phyloP scores from a whole-genome alignment of 2,113 vertebrate genomes.

The Macaca nemestrina region DNA sequence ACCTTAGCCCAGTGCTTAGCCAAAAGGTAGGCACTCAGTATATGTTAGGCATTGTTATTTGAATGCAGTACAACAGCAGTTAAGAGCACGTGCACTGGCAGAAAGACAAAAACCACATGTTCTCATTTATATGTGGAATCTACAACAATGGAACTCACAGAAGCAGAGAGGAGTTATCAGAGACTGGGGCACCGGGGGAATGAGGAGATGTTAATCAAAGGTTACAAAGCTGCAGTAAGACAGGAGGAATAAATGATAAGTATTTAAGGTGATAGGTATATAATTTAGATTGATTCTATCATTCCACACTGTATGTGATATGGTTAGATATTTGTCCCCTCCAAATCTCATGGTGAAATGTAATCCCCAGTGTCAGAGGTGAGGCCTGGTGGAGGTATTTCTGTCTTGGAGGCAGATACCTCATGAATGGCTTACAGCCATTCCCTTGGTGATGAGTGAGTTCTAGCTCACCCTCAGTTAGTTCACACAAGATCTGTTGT shows the following conservation, averaged over 20 bases:
- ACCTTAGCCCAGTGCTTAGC: neutral
- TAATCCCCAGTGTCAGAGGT: too few species aligned
- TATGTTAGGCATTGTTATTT: constrained; percentile 13
- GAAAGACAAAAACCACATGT: neutral
- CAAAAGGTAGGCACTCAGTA: constrained; percentile 3
- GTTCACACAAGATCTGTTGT: too few species aligned
- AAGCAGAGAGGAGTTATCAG: neutral
- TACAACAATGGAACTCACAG: neutral
- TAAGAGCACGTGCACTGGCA: neutral
- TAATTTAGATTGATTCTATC: neutral
- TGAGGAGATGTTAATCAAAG: neutral
- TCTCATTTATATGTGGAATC: neutral
- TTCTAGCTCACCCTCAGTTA: too few species aligned
- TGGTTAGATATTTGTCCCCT: too few species aligned
- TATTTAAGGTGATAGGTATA: neutral
- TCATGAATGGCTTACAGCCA: too few species aligned
- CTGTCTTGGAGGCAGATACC: too few species aligned
- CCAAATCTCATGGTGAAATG: too few species aligned
- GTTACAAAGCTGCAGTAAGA: neutral
- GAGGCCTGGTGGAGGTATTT: too few species aligned
- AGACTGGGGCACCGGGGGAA: neutral
- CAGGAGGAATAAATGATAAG: neutral
- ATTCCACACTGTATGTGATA: neutral
- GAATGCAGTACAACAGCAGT: neutral
- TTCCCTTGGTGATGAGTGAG: too few species aligned